phyloP scores from a whole-genome alignment of 2,113 vertebrate genomes.

The Hemicordylus capensis region DNA sequence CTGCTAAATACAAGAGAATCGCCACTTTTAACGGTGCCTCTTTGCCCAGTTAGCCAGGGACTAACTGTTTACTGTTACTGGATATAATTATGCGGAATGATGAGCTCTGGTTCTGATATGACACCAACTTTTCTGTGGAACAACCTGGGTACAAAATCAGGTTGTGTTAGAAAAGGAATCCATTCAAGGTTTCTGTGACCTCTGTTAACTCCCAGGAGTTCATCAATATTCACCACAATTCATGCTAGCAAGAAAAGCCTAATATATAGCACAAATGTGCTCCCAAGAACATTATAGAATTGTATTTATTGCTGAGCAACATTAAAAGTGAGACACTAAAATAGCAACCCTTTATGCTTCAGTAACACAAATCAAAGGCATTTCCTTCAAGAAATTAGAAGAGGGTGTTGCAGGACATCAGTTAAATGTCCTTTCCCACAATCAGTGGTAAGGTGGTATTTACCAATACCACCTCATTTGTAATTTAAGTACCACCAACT shows the following conservation, averaged over 20 bases:
- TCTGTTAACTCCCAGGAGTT: neutral
- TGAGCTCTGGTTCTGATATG: neutral
- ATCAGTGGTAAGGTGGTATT: no score
- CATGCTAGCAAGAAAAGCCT: neutral
- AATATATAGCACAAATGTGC: neutral
- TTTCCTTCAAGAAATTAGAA: constrained; percentile 13
- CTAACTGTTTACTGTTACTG: no score
- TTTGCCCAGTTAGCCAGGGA: no score
- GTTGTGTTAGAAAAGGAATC: neutral
- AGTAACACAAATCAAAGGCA: neutral
- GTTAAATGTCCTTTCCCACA: neutral
- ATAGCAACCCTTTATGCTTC: neutral
- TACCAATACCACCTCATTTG: neutral
- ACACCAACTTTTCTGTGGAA: neutral
- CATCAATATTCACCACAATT: constrained; percentile 9
- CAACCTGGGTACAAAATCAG: neutral
- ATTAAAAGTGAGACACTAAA: neutral
- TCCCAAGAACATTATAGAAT: neutral
- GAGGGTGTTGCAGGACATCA: neutral
- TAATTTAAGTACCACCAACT: no score
- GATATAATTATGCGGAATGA: no score
- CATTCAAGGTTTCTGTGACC: neutral
- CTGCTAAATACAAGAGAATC: no score
- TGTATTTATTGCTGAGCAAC: neutral
- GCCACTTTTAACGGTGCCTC: no score